Conservation (phyloP, 1,140 invertebrate species). For the Scaptomyza graminum region DNA sequence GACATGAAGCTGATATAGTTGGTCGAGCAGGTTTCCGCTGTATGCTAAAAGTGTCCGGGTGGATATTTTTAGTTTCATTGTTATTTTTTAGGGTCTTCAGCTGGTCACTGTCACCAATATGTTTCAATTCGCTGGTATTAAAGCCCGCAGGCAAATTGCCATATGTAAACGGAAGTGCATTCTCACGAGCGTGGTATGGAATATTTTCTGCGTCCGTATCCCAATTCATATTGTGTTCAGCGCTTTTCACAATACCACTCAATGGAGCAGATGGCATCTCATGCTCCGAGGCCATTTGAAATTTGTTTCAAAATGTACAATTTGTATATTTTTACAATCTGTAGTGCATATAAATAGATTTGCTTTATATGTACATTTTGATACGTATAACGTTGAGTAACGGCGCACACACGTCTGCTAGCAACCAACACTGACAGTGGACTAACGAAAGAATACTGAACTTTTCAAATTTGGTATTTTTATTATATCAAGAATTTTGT, state of each 20-base stretch:
- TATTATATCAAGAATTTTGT: background rate
- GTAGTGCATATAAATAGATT: constrained; percentile 22
- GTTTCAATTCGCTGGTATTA: constrained; percentile 45
- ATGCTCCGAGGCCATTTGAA: constrained; percentile 27
- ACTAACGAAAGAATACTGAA: constrained; percentile 18
- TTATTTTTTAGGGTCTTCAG: constrained; percentile 7
- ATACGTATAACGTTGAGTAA: background rate
- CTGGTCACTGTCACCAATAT: constrained; percentile 19
- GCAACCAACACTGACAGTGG: constrained; percentile 14
- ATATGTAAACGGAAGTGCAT: constrained; percentile 90
- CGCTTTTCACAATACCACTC: background rate
- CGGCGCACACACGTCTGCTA: constrained; percentile 19
- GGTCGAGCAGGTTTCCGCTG: constrained; percentile 46
- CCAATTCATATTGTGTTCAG: background rate
- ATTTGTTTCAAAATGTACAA: constrained; percentile 6
- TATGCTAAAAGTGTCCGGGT: constrained; percentile 29
- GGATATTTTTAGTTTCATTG: background rate
- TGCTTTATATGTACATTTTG: constrained; percentile 2
- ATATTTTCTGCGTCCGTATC: constrained; percentile 83
- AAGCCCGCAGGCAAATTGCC: constrained; percentile 84
- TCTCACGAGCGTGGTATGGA: constrained; percentile 90
- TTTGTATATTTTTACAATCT: constrained; percentile 35
- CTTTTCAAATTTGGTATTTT: background rate
- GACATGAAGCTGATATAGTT: constrained; percentile 49
- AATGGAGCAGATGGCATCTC: constrained; percentile 4